These are phyloP conservation scores for Netelia melanura DNA, from an alignment of 2,888 invertebrate genomes.

Conservation along the genomic window DNA sequence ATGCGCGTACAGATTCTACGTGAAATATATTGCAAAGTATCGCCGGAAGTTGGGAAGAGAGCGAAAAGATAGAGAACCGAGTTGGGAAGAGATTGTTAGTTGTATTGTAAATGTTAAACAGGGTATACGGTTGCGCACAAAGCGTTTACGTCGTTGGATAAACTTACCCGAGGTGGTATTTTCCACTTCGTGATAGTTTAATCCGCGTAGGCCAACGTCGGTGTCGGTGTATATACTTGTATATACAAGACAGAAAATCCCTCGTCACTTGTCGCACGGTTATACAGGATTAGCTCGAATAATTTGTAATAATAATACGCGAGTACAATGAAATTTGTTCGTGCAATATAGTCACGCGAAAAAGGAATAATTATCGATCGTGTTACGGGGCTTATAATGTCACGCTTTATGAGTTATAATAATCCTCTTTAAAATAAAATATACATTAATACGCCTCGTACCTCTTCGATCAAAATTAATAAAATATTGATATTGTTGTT, in stretches of 20 bases:
- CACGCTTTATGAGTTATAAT: too few relatives aligned
- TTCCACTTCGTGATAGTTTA: constrained; percentile 18
- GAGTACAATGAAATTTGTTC: background rate
- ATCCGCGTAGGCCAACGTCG: background rate
- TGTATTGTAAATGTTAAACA: background rate
- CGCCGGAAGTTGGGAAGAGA: background rate
- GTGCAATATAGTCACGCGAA: background rate
- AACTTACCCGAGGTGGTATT: background rate
- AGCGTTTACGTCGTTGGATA: constrained; percentile 16
- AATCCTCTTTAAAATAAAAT: too few relatives aligned
- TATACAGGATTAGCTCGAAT: constrained; percentile 9
- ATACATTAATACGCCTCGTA: background rate
- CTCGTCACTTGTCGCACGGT: background rate
- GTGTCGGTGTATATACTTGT: background rate
- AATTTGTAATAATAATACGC: constrained; percentile 28
- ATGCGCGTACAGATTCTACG: background rate
- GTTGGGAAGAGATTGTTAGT: constrained; percentile 10
- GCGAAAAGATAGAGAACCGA: background rate
- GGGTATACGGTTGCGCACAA: background rate
- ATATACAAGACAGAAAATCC: background rate
- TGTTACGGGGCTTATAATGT: background rate
- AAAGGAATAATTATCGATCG: background rate
- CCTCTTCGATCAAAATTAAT: background rate
- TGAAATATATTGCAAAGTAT: background rate
- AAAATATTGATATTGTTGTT: background rate